Percentiles rank a stretch among this genome's conserved stretches.
Evolutionary conservation across 2,113 vertebrate genomes (phyloP).

Genomic region (Aegypius monachus): DNA sequence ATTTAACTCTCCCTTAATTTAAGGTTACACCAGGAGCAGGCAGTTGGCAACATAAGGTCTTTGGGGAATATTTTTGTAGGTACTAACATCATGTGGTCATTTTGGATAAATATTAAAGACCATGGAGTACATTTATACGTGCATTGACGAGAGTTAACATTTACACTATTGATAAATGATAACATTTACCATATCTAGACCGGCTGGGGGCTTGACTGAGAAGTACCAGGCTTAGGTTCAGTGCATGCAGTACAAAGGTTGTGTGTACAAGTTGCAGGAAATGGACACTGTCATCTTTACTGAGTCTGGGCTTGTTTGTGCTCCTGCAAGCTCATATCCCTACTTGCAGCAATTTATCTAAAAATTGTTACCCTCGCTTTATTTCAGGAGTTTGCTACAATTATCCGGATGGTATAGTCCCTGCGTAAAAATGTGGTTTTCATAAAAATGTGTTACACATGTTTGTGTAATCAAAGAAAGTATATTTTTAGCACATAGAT

Average conservation of each 20-base stretch:
- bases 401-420: neutral
- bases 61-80: neutral
- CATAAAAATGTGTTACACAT: neutral
- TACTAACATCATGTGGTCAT: neutral
- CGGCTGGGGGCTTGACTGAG: neutral
- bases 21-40: neutral
- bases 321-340: neutral
- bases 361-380: neutral
- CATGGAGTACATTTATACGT: neutral
- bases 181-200: neutral
- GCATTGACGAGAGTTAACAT: neutral
- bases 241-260: neutral
- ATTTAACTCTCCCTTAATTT: neutral
- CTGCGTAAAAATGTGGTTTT: neutral
- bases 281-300: accelerated
- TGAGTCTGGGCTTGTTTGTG: neutral
- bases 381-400: neutral
- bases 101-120: neutral
- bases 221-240: neutral
- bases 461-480: neutral
- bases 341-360: neutral
- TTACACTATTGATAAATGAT: neutral
- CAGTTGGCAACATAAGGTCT: neutral
- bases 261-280: neutral
- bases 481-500: neutral